Base-by-base conservation (phyloP, 2,888 invertebrate species). In the Tenodera sinensis region DNA sequence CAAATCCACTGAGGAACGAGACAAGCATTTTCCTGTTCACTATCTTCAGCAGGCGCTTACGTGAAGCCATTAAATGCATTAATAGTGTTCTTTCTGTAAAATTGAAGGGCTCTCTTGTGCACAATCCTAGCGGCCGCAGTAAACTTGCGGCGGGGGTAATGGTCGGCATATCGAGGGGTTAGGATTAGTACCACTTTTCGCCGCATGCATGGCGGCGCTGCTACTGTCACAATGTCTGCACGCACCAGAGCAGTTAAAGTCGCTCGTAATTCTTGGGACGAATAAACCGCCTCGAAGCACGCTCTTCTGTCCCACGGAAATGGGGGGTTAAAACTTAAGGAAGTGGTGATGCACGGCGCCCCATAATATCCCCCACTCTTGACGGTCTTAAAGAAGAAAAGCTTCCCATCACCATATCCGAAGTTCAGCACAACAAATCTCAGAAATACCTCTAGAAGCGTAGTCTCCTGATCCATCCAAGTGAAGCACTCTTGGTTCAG, bases 221-320 rank as follows among this genome's bases (percentile, higher is more conserved):
- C 71, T 27, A 30, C 84, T 85, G 85, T 85, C 71, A 84, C 84
- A 30, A 84, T 25, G 84, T n/a, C 30, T 30, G 34, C 84, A 85
- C 85, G 85, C 85, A 85, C 85, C 20, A 71, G 27, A 27, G 85
- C 85, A 47, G 85, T 85, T 85, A 85, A 71, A 85, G 85, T 85
- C 27, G 85, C 85, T 85, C 85, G 85, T 85, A 85, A 85, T 85
- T 85, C 85, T 85, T 71, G 12, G 85, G 85, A 85, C 71, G 85
- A 71, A 85, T 85, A 85, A 87, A 87, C 83, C 87, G 87, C 87
- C 83, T 20, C 25, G 28, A 83, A 34, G 83, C 87, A 87, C 87
- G 87, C 82, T 82, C 54, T 71, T 71, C 54, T 71, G 54, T 71
- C 20, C 54, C 83, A 82, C 87, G 87, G 87, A 87, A 87, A 87